phyloP scores from a whole-genome alignment of 1,140 invertebrate genomes.

The Drosophila paulistorum region DNA sequence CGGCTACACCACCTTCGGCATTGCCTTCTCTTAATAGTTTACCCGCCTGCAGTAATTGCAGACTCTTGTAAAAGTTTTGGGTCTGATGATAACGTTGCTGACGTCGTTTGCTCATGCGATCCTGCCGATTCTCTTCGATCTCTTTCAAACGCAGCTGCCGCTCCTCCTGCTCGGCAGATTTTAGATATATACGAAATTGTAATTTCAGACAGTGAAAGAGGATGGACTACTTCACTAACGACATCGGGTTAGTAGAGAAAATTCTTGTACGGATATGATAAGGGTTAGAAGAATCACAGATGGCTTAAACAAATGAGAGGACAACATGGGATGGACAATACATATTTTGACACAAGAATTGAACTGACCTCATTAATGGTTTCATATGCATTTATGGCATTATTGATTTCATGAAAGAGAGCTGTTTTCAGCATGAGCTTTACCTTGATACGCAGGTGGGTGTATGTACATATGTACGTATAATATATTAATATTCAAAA shows the following conservation, averaged over 20 bases:
- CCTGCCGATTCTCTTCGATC: constrained; percentile 87
- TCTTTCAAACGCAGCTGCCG: constrained; percentile 87
- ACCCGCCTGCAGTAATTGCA: constrained; percentile 90
- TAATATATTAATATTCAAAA: constrained; percentile 30
- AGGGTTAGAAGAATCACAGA: constrained; percentile 16
- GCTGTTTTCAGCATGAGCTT: constrained; percentile 79
- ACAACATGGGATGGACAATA: neutral
- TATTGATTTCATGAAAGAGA: constrained; percentile 78
- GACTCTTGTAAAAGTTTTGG: constrained; percentile 90
- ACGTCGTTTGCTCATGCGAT: constrained; percentile 86
- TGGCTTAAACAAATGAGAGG: constrained; percentile 6
- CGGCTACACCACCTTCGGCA: constrained; percentile 58
- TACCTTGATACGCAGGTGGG: constrained; percentile 53
- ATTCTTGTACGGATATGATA: neutral
- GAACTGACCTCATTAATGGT: constrained; percentile 76
- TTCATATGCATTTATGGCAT: constrained; percentile 75
- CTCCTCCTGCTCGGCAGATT: constrained; percentile 85
- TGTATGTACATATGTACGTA: constrained; percentile 6
- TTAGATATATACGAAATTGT: constrained; percentile 37
- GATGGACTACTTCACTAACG: constrained; percentile 36
- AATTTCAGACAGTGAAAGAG: neutral
- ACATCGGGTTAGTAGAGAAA: neutral
- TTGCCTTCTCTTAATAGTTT: constrained; percentile 83
- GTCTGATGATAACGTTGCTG: constrained; percentile 88
- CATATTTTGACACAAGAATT: constrained; percentile 42